These are phyloP conservation scores for Drosophila mulleri DNA, from an alignment of 2,888 invertebrate species.

Conservation along the genomic window DNA sequence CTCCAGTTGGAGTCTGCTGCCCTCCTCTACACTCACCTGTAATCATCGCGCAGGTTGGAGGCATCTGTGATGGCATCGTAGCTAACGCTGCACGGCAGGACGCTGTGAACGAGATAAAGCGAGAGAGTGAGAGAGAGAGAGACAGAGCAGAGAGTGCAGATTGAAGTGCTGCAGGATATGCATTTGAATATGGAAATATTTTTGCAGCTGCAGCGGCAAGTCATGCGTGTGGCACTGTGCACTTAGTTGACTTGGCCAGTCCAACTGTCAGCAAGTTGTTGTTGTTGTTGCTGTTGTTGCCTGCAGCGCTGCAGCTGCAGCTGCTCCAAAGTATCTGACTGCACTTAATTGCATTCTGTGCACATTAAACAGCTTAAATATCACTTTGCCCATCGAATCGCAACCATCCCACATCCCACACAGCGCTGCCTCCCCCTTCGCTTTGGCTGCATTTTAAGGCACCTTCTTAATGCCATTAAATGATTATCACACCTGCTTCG, in stretches of 20 bases:
- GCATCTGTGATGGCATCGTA: slow-evolving; percentile 84
- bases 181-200: slow-evolving; percentile 36
- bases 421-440: slow-evolving; percentile 2
- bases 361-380: slow-evolving; percentile 70
- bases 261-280: slow-evolving; percentile 6
- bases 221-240: slow-evolving; percentile 38
- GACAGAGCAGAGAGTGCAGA: neutral
- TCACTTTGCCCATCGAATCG: slow-evolving; percentile 45
- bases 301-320: slow-evolving; percentile 9
- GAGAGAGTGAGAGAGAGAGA: no score
- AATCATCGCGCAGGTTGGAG: slow-evolving; percentile 79
- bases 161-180: slow-evolving; percentile 25
- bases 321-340: slow-evolving; percentile 11
- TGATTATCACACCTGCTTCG: slow-evolving; percentile 73
- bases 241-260: slow-evolving; percentile 10
- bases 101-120: slow-evolving; percentile 85
- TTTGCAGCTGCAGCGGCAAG: slow-evolving; percentile 26
- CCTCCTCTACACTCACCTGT: slow-evolving; percentile 73
- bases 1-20: neutral
- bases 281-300: neutral
- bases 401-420: neutral
- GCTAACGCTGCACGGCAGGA: slow-evolving; percentile 88
- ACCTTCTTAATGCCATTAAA: slow-evolving; percentile 72
- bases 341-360: slow-evolving; percentile 61
- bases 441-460: slow-evolving; percentile 64